Base-by-base conservation (phyloP, 1,140 invertebrate species). In the Magallana angulata region DNA sequence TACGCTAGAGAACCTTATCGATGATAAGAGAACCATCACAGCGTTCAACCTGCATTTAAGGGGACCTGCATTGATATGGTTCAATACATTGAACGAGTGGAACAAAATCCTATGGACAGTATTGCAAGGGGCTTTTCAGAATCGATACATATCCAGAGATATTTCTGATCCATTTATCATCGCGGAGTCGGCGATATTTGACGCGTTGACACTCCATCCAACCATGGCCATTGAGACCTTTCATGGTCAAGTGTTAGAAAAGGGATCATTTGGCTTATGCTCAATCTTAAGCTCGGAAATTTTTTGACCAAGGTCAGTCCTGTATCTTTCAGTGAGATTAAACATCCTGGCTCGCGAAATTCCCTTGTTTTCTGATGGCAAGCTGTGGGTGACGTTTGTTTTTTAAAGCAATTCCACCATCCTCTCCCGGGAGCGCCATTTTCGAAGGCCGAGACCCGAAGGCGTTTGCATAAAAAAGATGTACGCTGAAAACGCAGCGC, bases 391-490 rank as follows among this genome's bases (percentile, higher is more conserved):
- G 87, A 57, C 87, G 57, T 16, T 83, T 18, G 24, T 24, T 24
- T 24, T 82, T 85, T 88, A 12, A 88, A 14, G 2, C 87, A 71
- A 3, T 60, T 7, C 82, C 64, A 88, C 87, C 87, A 85, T 14
- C 62, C 71, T 56, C 64, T 88, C 2, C 71, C 57, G 48, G 84
- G 84, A 6, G 57, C n/a, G 2, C 16, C 48, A 8, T 85, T 85
- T 64, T 64, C 48, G 14, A 85, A 88, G 24, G 87, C 12, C 7
- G 82, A 24, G 4, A 80, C 82, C 30, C 60, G 56, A 5, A 84
- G 16, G 16, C 57, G 48, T 30, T 58, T 48, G 18, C 86, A 71
- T n/a, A 87, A 14, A 8, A 1, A 5, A 11, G 58, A 48, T 57
- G 62, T 84, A 11, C 86, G 56, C 16, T 18, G 16, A 16, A 86